A percentile compares a stretch with the other conserved stretches of the same genome.
Conservation (phyloP, 2,113 vertebrate species). For the Agapornis roseicollis region DNA sequence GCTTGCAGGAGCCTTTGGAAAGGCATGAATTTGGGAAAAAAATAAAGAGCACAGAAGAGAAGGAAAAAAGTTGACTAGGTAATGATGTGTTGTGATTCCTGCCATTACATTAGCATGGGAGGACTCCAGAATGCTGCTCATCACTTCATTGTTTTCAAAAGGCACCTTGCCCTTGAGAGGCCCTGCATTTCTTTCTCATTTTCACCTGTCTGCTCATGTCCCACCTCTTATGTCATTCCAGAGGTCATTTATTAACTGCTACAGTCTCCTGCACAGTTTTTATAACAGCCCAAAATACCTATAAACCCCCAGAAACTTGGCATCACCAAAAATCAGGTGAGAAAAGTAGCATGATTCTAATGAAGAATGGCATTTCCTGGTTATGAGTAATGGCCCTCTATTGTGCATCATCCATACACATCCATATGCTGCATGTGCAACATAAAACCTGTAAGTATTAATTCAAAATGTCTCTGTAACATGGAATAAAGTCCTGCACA, state of each 20-base stretch:
- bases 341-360: not conserved
- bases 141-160: constrained; percentile 45
- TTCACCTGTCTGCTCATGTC: constrained; percentile 9
- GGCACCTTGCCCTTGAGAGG: not conserved
- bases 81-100: constrained; percentile 56
- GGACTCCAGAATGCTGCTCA: constrained; percentile 30
- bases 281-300: not conserved
- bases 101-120: constrained; percentile 5
- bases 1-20: constrained; percentile 60
- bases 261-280: not conserved
- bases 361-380: not conserved
- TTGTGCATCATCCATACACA: not conserved
- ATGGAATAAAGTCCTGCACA: not conserved
- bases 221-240: not conserved
- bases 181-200: not conserved
- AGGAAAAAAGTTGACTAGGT: not conserved
- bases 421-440: not conserved
- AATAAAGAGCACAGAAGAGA: not conserved
- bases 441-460: not conserved
- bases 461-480: not conserved
- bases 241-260: not conserved
- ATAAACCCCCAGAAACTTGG: not conserved
- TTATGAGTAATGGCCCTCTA: not conserved
- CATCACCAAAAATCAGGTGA: not conserved
- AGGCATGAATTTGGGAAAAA: not conserved